A percentile compares a stretch with the other conserved stretches of the same genome.
phyloP scores from a whole-genome alignment of 2,888 invertebrate genomes.

The Chirona hameri region DNA sequence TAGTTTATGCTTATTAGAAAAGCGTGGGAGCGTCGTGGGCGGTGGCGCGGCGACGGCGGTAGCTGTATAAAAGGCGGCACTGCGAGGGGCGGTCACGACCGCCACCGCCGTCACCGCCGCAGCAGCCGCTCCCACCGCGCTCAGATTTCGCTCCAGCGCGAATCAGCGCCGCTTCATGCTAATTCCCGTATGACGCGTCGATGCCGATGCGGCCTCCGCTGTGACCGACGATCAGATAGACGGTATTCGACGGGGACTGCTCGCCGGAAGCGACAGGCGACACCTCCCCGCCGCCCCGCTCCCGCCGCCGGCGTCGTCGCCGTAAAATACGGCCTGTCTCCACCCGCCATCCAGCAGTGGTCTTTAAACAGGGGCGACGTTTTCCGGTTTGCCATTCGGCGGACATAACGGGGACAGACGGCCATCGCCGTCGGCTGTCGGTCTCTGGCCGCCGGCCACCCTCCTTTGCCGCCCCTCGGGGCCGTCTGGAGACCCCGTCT shows the following conservation, averaged over 20 bases:
- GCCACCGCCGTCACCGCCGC: background rate
- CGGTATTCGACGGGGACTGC: background rate
- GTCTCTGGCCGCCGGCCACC: no score
- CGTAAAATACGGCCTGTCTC: background rate
- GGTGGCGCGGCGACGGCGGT: background rate
- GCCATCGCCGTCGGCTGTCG: no score
- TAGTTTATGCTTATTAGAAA: slow-evolving; percentile 26
- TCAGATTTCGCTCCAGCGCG: background rate
- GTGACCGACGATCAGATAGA: background rate
- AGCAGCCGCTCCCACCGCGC: slow-evolving; percentile 1
- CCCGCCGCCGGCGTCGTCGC: background rate
- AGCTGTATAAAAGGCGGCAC: background rate
- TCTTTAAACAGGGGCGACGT: no score
- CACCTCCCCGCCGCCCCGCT: background rate
- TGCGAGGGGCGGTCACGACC: background rate
- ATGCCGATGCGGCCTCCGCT: background rate
- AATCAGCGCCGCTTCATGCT: background rate
- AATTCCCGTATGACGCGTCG: background rate
- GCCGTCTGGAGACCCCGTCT: background rate
- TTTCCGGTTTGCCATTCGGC: no score
- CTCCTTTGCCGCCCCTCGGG: background rate
- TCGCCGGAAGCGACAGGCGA: background rate
- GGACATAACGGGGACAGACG: no score
- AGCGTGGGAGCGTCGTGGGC: slow-evolving; percentile 2
- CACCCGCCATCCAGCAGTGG: background rate